These are phyloP conservation scores for Drosophila sp. DNA, from an alignment of 1,140 invertebrate species.

Conservation along the genomic window DNA sequence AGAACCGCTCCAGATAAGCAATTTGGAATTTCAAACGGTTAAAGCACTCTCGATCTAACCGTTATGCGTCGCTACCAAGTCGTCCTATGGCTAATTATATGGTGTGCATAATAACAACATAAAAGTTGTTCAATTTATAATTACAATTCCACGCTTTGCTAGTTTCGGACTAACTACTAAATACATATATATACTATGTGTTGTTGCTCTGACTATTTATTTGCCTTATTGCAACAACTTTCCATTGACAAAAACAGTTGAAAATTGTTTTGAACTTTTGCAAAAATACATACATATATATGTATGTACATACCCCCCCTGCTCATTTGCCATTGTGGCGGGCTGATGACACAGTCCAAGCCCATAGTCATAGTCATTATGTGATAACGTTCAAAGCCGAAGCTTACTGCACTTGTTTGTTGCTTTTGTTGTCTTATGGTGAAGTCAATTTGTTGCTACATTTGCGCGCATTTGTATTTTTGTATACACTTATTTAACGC, in stretches of 20 bases:
- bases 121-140: slow-evolving; percentile 58
- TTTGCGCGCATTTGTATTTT: slow-evolving; percentile 62
- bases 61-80: slow-evolving; percentile 30
- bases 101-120: slow-evolving; percentile 33
- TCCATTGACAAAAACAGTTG: slow-evolving; percentile 75
- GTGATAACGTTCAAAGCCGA: slow-evolving; percentile 57
- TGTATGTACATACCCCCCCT: neutral
- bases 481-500: slow-evolving; percentile 67
- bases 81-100: slow-evolving; percentile 36
- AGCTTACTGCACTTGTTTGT: slow-evolving; percentile 47
- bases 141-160: slow-evolving; percentile 75
- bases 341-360: slow-evolving; percentile 21
- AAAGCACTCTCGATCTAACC: slow-evolving; percentile 15
- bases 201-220: slow-evolving; percentile 9
- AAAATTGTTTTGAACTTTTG: slow-evolving; percentile 61
- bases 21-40: neutral
- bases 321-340: slow-evolving; percentile 25
- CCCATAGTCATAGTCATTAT: slow-evolving; percentile 33
- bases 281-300: slow-evolving; percentile 26
- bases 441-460: slow-evolving; percentile 55
- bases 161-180: slow-evolving; percentile 38
- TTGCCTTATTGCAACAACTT: slow-evolving; percentile 42
- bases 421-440: slow-evolving; percentile 47
- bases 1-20: slow-evolving; percentile 36
- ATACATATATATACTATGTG: neutral